A percentile compares a stretch with the other conserved stretches of the same genome.
These are phyloP conservation scores for Nomada ferruginata DNA, from an alignment of 2,888 invertebrate genomes.

Conservation along the genomic window DNA sequence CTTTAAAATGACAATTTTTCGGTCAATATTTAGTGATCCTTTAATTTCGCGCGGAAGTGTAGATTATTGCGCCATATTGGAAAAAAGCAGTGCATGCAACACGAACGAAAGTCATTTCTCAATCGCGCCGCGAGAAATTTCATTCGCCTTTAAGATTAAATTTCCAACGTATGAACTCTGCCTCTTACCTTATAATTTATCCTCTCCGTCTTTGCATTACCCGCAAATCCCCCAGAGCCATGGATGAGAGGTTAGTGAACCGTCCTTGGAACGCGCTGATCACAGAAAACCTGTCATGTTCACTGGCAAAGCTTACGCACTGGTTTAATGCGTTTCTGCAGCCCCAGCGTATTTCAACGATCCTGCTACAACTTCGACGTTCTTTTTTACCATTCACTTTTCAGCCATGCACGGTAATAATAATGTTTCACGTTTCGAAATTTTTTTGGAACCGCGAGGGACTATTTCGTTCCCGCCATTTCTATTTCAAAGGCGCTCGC, in stretches of 20 bases:
- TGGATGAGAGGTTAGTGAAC: slow-evolving; percentile 31
- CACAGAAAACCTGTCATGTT: slow-evolving; percentile 63
- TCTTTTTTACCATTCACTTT: slow-evolving; percentile 49
- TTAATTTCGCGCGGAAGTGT: no score
- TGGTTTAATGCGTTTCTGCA: slow-evolving; percentile 59
- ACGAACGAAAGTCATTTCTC: slow-evolving; percentile 14
- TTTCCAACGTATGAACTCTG: slow-evolving; percentile 28
- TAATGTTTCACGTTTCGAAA: slow-evolving; percentile 5
- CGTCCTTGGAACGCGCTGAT: slow-evolving; percentile 54
- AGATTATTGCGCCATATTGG: neutral
- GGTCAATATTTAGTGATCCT: no score
- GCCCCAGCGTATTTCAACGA: slow-evolving; percentile 63
- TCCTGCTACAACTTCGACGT: slow-evolving; percentile 48
- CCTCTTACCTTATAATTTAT: slow-evolving; percentile 49
- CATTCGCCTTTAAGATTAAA: slow-evolving; percentile 41
- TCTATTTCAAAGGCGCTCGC: neutral
- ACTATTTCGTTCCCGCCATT: slow-evolving; percentile 10
- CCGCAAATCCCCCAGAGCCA: slow-evolving; percentile 26
- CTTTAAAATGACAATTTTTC: no score
- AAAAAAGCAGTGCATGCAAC: neutral
- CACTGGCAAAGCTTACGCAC: slow-evolving; percentile 54
- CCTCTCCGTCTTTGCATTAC: slow-evolving; percentile 3
- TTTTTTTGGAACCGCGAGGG: neutral
- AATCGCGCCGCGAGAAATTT: slow-evolving; percentile 3
- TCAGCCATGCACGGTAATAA: slow-evolving; percentile 8